These are phyloP conservation scores for Chrysoperla carnea DNA, from an alignment of 1,140 invertebrate genomes.

Conservation along the genomic window DNA sequence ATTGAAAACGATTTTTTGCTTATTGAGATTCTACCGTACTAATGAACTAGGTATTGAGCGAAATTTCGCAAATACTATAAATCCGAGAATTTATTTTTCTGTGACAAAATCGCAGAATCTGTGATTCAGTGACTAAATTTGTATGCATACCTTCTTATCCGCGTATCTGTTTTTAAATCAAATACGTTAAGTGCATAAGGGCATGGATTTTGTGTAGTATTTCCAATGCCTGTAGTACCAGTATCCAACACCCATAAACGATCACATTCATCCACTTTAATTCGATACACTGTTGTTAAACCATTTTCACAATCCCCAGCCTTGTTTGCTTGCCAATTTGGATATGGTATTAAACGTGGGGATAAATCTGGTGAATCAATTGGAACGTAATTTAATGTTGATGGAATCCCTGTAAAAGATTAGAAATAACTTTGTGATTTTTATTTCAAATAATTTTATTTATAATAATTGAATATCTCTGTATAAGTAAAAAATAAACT, in stretches of 20 bases:
- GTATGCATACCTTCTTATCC: conserved; percentile 42
- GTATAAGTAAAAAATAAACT: no score
- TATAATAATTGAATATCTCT: no score
- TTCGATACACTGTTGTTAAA: conserved; percentile 55
- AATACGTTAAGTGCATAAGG: conserved; percentile 56
- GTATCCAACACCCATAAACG: conserved; percentile 66
- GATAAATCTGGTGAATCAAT: conserved; percentile 40
- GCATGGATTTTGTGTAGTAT: conserved; percentile 52
- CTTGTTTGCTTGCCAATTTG: conserved; percentile 51
- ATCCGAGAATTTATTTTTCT: no score
- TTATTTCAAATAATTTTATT: no score
- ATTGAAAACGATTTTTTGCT: no score
- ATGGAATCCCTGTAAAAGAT: conserved; percentile 45
- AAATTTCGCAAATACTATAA: no score
- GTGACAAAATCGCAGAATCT: no score
- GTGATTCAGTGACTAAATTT: no score
- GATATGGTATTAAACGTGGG: conserved; percentile 56
- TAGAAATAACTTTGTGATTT: no score
- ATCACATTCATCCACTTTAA: conserved; percentile 55
- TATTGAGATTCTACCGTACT: no score
- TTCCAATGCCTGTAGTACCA: conserved; percentile 55
- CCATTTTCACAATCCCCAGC: conserved; percentile 53
- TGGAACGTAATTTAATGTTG: conserved; percentile 60
- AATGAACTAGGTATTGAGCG: no score
- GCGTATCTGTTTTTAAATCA: conserved; percentile 49